Evolutionary conservation across 1,140 invertebrate species (phyloP).

Genomic region (Pectinophora gossypiella): DNA sequence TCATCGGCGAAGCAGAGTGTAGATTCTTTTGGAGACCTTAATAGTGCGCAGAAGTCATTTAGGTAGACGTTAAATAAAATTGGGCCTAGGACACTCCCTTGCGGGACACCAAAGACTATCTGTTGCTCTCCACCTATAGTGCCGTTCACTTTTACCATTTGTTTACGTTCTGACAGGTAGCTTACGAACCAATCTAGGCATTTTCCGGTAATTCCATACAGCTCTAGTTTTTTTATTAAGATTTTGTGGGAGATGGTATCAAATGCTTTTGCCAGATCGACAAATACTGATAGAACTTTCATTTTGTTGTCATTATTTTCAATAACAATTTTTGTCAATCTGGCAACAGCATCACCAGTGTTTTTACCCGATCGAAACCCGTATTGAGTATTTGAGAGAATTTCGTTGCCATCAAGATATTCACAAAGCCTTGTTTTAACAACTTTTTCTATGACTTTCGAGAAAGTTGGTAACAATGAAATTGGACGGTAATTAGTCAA

Average conservation of each 20-base stretch:
- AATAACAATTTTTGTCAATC: neutral
- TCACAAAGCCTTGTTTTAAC: neutral
- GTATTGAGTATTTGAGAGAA: slow-evolving; percentile 1
- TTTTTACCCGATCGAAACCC: neutral
- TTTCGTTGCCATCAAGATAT: neutral
- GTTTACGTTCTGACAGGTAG: neutral
- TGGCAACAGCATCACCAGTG: slow-evolving; percentile 4
- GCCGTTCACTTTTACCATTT: neutral
- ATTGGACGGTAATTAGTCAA: slow-evolving; percentile 4
- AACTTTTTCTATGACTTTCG: slow-evolving; percentile 3
- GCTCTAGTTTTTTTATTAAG: neutral
- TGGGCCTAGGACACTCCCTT: neutral
- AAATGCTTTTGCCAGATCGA: neutral
- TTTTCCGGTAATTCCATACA: neutral
- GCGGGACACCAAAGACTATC: neutral
- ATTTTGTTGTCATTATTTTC: neutral
- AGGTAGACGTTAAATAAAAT: no score
- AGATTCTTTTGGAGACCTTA: neutral
- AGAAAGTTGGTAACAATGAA: neutral
- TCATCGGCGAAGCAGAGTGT: neutral
- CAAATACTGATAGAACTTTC: neutral
- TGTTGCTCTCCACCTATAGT: neutral
- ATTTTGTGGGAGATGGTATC: neutral
- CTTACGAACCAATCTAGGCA: neutral
- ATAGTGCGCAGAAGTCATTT: neutral